Evolutionary conservation across 1,140 invertebrate species (phyloP).

Genomic region (Drosophila sp.): DNA sequence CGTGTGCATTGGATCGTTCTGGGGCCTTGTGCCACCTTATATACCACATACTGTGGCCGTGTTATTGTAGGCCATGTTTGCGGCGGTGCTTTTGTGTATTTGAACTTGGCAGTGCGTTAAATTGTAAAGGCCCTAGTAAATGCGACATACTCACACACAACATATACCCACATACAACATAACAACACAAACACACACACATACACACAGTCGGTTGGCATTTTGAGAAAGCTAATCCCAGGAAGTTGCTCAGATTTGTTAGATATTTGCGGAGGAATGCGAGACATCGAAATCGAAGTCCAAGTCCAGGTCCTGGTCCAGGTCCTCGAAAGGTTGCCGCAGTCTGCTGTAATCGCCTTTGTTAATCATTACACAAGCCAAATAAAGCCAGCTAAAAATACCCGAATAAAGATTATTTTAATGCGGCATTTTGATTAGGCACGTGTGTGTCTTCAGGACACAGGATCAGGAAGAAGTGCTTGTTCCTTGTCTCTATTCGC

Average conservation of each 20-base stretch:
- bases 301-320: constrained; percentile 8
- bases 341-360: constrained; percentile 22
- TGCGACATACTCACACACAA: constrained; percentile 47
- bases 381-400: constrained; percentile 61
- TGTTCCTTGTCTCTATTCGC: constrained; percentile 60
- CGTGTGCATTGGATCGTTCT: constrained; percentile 59
- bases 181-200: constrained; percentile 18
- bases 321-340: constrained; percentile 36
- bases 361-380: constrained; percentile 40
- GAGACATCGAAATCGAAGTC: constrained; percentile 61
- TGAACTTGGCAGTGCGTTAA: constrained; percentile 82
- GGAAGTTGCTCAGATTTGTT: constrained; percentile 71
- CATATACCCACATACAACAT: constrained; percentile 28
- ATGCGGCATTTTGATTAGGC: constrained; percentile 76
- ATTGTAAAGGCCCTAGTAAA: constrained; percentile 75
- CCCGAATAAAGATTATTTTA: constrained; percentile 70
- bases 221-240: constrained; percentile 70
- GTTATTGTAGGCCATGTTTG: constrained; percentile 52
- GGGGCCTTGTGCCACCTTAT: constrained; percentile 22
- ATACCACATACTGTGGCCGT: constrained; percentile 4
- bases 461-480: constrained; percentile 9
- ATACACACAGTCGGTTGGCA: constrained; percentile 41
- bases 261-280: constrained; percentile 61
- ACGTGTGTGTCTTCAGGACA: constrained; percentile 18
- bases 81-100: constrained; percentile 73